Conservation (phyloP, 2,797 vertebrate species). For the Catostomus latipinnis region DNA sequence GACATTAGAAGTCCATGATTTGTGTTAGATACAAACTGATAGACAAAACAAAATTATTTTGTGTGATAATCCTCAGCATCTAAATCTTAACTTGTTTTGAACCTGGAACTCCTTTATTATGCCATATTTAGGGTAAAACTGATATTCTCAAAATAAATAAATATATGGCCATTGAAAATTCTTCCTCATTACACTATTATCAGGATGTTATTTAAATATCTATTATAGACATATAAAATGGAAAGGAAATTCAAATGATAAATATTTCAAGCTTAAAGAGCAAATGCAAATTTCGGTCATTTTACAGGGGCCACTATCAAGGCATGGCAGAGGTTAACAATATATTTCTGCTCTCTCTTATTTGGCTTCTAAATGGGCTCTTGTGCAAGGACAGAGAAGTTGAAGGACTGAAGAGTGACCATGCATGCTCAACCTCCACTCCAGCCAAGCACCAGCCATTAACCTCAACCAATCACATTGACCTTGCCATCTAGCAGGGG, state of each 20-base stretch:
- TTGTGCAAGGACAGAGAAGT: conserved; percentile 59
- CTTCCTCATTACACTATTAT: not conserved
- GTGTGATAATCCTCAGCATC: too few species aligned
- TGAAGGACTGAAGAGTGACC: conserved; percentile 77
- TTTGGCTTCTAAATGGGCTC: conserved; percentile 57
- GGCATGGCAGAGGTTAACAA: conserved; percentile 58
- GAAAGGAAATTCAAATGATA: not conserved
- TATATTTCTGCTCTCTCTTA: conserved; percentile 55
- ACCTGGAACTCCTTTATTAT: too few species aligned
- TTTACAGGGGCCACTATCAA: conserved; percentile 37
- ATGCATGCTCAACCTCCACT: conserved; percentile 77
- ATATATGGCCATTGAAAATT: not conserved
- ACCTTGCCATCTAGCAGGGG: conserved; percentile 75
- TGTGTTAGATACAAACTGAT: too few species aligned
- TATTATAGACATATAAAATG: not conserved
- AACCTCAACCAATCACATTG: conserved; percentile 83
- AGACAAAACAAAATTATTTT: too few species aligned
- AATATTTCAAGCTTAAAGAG: conserved; percentile 28
- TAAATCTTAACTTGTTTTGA: too few species aligned
- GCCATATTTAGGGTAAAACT: too few species aligned
- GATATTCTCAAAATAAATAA: not conserved
- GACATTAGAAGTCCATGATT: too few species aligned
- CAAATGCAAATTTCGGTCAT: conserved; percentile 52
- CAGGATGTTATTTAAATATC: conserved; percentile 1
- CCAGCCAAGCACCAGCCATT: conserved; percentile 76